Conservation (phyloP, 2,797 vertebrate species). For the Pseudomugil tenellus region DNA sequence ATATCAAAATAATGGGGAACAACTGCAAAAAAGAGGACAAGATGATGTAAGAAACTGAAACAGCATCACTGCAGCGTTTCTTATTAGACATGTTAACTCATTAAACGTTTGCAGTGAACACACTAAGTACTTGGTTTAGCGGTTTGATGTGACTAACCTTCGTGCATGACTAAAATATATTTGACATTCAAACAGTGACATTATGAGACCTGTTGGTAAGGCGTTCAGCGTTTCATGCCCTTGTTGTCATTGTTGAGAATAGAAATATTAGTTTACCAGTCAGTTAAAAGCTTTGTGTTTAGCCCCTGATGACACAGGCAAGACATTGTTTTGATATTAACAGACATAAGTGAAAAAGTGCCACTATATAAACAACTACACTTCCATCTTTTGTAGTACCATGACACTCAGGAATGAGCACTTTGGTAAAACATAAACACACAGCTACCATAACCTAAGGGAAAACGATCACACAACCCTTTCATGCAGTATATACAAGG, state of each 20-base stretch:
- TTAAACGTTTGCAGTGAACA: not conserved
- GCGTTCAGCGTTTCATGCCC: slow-evolving; percentile 18
- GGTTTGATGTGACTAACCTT: slow-evolving; percentile 23
- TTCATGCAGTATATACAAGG: not conserved
- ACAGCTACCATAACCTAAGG: not conserved
- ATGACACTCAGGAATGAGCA: slow-evolving; percentile 10
- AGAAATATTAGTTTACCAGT: slow-evolving; percentile 61
- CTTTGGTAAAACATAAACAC: not conserved
- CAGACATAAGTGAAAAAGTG: slow-evolving; percentile 27
- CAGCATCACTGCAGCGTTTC: slow-evolving; percentile 9
- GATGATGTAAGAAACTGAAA: slow-evolving; percentile 54
- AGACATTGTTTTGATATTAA: slow-evolving; percentile 59
- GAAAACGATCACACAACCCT: not conserved
- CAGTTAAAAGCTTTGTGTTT: slow-evolving; percentile 31
- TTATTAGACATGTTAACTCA: slow-evolving; percentile 21
- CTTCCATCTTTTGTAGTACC: slow-evolving; percentile 23
- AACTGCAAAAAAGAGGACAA: not conserved
- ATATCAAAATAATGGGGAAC: not conserved
- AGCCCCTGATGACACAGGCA: slow-evolving; percentile 55
- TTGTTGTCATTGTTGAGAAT: slow-evolving; percentile 52
- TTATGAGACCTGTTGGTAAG: slow-evolving; percentile 24
- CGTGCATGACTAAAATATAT: slow-evolving; percentile 16
- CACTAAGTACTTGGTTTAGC: not conserved
- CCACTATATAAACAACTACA: slow-evolving; percentile 43
- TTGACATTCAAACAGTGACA: slow-evolving; percentile 47